Evolutionary conservation across 2,888 invertebrate genomes (phyloP).

Genomic region (Seira musarum): DNA sequence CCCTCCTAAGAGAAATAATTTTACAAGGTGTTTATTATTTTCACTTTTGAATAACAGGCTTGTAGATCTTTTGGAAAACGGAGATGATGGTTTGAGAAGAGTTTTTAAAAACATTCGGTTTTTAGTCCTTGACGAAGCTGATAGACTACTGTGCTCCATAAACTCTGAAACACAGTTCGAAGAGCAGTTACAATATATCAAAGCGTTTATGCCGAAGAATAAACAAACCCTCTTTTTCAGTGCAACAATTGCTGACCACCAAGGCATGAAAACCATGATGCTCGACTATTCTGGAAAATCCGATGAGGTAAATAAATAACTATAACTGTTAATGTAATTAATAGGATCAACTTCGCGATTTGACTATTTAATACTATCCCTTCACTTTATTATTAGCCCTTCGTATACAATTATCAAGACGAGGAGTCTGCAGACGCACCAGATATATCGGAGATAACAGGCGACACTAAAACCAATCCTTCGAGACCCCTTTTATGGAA

Average conservation of each 20-base stretch:
- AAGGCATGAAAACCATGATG: conserved; percentile 80
- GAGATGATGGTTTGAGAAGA: conserved; percentile 78
- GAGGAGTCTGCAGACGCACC: conserved; percentile 23
- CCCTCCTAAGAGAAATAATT: too few species aligned
- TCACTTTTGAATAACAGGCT: conserved; percentile 78
- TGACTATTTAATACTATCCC: too few species aligned
- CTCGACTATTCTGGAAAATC: conserved; percentile 78
- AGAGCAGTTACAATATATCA: conserved; percentile 80
- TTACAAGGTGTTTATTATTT: conserved; percentile 15
- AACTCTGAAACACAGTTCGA: conserved; percentile 82
- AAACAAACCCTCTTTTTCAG: conserved; percentile 94
- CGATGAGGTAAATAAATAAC: too few species aligned
- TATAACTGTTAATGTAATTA: too few species aligned
- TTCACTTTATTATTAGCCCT: conserved; percentile 71
- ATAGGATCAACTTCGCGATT: too few species aligned
- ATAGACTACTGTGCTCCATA: conserved; percentile 78
- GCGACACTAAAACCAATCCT: conserved; percentile 8
- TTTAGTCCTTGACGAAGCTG: conserved; percentile 97
- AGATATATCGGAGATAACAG: background rate
- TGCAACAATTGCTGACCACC: conserved; percentile 89
- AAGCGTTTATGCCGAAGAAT: conserved; percentile 84
- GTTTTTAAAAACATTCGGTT: conserved; percentile 85
- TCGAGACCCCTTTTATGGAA: conserved; percentile 38
- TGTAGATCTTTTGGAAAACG: conserved; percentile 92
- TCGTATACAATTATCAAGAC: conserved; percentile 74